Conservation (phyloP, 2,888 invertebrate species). For the Agrochola circellaris region DNA sequence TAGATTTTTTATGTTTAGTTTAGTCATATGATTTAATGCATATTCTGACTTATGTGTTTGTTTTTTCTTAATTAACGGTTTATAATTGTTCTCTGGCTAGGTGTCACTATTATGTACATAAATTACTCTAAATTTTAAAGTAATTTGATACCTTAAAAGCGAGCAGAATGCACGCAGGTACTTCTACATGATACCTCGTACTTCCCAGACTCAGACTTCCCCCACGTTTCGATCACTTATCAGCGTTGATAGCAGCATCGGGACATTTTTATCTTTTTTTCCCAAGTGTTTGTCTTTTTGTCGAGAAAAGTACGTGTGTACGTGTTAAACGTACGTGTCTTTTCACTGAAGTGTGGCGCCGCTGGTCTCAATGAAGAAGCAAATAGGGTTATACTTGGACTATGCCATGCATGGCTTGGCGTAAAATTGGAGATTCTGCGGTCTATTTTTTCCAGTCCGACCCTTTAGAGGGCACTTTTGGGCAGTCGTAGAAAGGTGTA, state of each 20-base stretch:
- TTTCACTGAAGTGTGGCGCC: neutral
- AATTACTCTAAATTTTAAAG: neutral
- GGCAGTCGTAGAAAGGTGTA: neutral
- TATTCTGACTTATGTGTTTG: too few relatives aligned
- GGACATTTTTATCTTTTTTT: neutral
- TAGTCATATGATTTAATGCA: too few relatives aligned
- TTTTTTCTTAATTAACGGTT: neutral
- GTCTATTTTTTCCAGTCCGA: neutral
- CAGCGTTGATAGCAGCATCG: neutral
- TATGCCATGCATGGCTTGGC: neutral
- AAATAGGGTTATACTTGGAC: neutral
- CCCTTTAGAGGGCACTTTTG: too few relatives aligned
- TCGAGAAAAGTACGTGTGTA: neutral
- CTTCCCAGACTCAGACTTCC: constrained; percentile 2
- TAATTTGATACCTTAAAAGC: neutral
- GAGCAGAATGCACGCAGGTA: neutral
- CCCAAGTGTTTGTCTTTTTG: neutral
- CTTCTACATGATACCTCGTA: neutral
- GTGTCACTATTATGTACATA: too few relatives aligned
- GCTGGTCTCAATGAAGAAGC: neutral
- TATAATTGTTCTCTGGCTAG: too few relatives aligned
- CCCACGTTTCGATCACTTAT: constrained; percentile 1
- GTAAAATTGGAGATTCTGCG: neutral
- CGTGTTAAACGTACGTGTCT: neutral
- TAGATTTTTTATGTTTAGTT: too few relatives aligned